These are phyloP conservation scores for Melanotaenia duboulayi DNA, from an alignment of 2,113 vertebrate genomes.

Conservation along the genomic window DNA sequence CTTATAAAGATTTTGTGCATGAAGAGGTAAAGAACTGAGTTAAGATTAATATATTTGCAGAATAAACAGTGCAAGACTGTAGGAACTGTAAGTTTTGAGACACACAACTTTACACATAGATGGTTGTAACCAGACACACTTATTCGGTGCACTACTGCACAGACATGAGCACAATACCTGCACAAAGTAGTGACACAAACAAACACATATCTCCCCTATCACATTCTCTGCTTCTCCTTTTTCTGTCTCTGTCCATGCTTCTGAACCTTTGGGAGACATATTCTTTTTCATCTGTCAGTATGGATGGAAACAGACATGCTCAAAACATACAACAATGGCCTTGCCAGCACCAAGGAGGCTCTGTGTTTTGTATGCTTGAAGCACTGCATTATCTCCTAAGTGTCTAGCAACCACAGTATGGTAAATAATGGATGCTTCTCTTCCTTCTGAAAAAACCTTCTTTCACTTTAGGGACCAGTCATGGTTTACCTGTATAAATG, in stretches of 20 bases:
- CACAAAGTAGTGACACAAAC: conserved; percentile 46
- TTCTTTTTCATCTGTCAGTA: conserved; percentile 80
- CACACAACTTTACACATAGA: conserved; percentile 8
- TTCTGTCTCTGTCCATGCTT: conserved; percentile 63
- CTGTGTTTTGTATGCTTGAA: conserved; percentile 81
- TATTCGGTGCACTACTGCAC: conserved; percentile 17
- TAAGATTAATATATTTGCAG: conserved; percentile 21
- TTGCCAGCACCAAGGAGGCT: conserved; percentile 66
- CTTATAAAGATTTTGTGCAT: conserved; percentile 20
- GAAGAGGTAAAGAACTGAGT: conserved; percentile 12
- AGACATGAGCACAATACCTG: conserved; percentile 27
- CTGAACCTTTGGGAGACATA: conserved; percentile 74
- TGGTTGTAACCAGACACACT: conserved; percentile 24
- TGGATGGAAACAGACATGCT: conserved; percentile 79
- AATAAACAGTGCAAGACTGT: conserved; percentile 17
- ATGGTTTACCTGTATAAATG: conserved; percentile 81
- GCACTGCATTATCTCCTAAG: conserved; percentile 81
- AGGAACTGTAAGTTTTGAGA: background rate
- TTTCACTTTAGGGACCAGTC: conserved; percentile 78
- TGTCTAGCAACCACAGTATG: conserved; percentile 75
- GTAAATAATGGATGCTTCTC: conserved; percentile 81
- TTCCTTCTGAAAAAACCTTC: conserved; percentile 63
- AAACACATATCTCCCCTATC: conserved; percentile 41
- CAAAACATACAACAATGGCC: conserved; percentile 77
- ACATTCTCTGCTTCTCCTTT: conserved; percentile 30